phyloP scores from a whole-genome alignment of 2,113 vertebrate species.

The Notarius lentiginosus region DNA sequence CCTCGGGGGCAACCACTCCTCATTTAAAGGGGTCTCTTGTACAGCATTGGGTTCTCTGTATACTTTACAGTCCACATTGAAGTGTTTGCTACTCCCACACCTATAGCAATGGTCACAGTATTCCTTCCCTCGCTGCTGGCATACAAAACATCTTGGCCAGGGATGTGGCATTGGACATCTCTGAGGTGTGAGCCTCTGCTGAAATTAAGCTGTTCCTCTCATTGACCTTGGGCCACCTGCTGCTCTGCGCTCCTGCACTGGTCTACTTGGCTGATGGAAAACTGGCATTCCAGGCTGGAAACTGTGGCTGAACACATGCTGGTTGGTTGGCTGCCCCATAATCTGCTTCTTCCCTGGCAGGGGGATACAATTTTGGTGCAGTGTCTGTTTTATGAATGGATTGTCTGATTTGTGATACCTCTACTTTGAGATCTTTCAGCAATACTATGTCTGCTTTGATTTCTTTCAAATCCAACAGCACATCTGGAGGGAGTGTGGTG shows the following conservation, averaged over 20 bases:
- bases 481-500: neutral
- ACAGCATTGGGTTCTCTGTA: neutral
- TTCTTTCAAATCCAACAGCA: neutral
- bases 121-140: neutral
- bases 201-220: slow-evolving; percentile 17
- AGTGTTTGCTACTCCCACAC: slow-evolving; percentile 45
- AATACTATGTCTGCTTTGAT: neutral
- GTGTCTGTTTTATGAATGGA: neutral
- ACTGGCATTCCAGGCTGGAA: neutral
- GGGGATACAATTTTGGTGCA: too few relatives aligned
- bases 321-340: too few relatives aligned
- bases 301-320: too few relatives aligned
- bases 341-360: neutral
- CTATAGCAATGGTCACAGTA: slow-evolving; percentile 35
- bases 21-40: slow-evolving; percentile 37
- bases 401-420: neutral
- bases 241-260: neutral
- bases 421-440: neutral
- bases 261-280: neutral
- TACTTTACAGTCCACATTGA: slow-evolving; percentile 22
- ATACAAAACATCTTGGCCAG: slow-evolving; percentile 9
- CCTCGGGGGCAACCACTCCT: slow-evolving; percentile 16
- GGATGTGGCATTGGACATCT: neutral
- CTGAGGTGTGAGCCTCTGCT: slow-evolving; percentile 43
- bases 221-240: too few relatives aligned